Evolutionary conservation across 2,113 vertebrate genomes (phyloP), one percentile per base, ranked within the genome.

Genomic region (Pelvicachromis taeniatus): DNA sequence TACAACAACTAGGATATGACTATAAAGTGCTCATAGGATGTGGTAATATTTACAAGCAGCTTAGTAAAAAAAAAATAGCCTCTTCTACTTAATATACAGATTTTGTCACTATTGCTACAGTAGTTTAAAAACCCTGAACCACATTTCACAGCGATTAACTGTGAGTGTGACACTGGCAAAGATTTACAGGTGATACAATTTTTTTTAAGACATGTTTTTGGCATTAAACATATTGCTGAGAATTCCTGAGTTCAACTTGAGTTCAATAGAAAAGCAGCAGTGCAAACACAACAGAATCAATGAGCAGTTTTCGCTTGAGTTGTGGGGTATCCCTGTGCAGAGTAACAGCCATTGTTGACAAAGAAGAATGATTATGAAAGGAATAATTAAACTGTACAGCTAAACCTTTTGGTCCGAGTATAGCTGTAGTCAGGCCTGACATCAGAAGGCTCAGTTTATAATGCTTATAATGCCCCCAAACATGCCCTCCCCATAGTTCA

Each of bases 231-330:
- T 90, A 93, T 92, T 91, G 92, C 90, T 80, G 61, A 81, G 53
- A 88, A 79, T 90, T 87, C 93, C 94, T 95, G 93, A 94, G 91
- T 87, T 85, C 19, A 65, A 70, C 50, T 84, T 52, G 55, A 84
- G 50, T 54, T 83, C 4, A n/a, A 29, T 52, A 52, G n/a, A 77
- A 48, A 75, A 53, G 16, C 21, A 59, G 75, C 65, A 89, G 63
- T 85, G 88, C 61, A 85, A 79, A 88, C 11, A 48, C 84, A 52
- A 86, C 21, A 80, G 55, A 78, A 86, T 63, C 7, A 73, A 48
- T 52, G 26, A 52, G 26, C 12, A 9, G 14, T 77, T 78, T 77
- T 83, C 55, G 77, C 40, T 85, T 17, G 61, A 83, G 40, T 82
- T 84, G 79, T 80, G 52, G 52, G 26, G 58, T 7, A 75, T 80